A percentile compares a stretch with the other conserved stretches of the same genome.
Evolutionary conservation across 37 sponge, comb jelly and placozoan species (phyloP).

Genomic region (Axinella damicornis): DNA sequence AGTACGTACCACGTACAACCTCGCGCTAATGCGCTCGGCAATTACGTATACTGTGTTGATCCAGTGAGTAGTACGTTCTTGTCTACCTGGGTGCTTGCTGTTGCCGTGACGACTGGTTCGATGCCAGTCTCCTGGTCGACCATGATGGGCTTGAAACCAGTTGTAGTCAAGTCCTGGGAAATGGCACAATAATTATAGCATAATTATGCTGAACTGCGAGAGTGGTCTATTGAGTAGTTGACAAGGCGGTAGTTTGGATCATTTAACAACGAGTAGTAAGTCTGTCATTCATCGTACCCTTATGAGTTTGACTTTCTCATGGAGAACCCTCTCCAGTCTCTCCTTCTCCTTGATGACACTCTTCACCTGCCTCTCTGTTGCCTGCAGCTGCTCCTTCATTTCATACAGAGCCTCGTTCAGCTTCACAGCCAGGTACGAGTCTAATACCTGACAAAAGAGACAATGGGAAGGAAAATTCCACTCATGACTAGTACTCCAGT

Average conservation of each 20-base stretch:
- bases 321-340: conserved; percentile 3
- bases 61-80: background rate
- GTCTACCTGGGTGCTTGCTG: background rate
- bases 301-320: conserved; percentile 11
- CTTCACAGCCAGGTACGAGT: conserved; percentile 19
- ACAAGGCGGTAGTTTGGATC: no score
- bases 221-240: no score
- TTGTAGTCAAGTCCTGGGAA: conserved; percentile 13
- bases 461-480: no score
- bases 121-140: conserved; percentile 4
- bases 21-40: no score
- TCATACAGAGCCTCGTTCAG: conserved; percentile 31
- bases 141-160: conserved; percentile 4
- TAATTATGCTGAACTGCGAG: no score
- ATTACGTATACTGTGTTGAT: background rate
- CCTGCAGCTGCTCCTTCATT: conserved; percentile 28
- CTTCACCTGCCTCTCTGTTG: conserved; percentile 14
- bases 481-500: no score
- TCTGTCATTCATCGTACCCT: no score
- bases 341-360: conserved; percentile 30
- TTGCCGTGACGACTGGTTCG: background rate
- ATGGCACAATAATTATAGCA: background rate
- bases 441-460: conserved; percentile 28
- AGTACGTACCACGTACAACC: no score
- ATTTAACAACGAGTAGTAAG: no score